phyloP scores from a whole-genome alignment of 2,888 invertebrate genomes.

The Microctonus brassicae region DNA sequence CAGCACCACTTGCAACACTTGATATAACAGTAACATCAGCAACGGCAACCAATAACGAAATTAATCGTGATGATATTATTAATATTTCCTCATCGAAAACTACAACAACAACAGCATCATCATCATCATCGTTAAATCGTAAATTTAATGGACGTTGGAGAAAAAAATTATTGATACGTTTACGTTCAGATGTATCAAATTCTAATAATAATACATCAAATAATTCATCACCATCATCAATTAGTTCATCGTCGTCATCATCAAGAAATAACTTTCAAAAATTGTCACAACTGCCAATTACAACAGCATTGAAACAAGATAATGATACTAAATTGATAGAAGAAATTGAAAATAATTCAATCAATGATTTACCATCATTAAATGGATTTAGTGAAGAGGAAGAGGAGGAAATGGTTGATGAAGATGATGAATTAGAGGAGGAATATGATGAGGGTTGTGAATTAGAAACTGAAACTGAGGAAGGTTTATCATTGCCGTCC shows the following conservation, averaged over 20 bases:
- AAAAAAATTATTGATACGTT: slow-evolving; percentile 72
- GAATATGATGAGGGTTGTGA: slow-evolving; percentile 49
- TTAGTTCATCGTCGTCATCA: slow-evolving; percentile 42
- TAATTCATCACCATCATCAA: slow-evolving; percentile 52
- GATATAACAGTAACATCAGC: slow-evolving; percentile 34
- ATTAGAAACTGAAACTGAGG: slow-evolving; percentile 71
- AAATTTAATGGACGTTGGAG: slow-evolving; percentile 71
- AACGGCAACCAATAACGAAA: neutral
- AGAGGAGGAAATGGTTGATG: slow-evolving; percentile 43
- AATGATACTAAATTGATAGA: slow-evolving; percentile 18
- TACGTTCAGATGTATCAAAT: slow-evolving; percentile 68
- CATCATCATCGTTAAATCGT: slow-evolving; percentile 26
- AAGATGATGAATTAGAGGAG: slow-evolving; percentile 37
- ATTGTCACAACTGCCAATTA: slow-evolving; percentile 20
- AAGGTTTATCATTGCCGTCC: slow-evolving; percentile 67
- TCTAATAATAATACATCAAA: slow-evolving; percentile 55
- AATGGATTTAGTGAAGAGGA: slow-evolving; percentile 60
- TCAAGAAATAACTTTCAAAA: slow-evolving; percentile 33
- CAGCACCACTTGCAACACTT: slow-evolving; percentile 38
- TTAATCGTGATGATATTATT: slow-evolving; percentile 22
- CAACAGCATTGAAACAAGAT: slow-evolving; percentile 6
- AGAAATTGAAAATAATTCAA: slow-evolving; percentile 36
- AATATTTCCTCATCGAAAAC: slow-evolving; percentile 18
- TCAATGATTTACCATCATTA: slow-evolving; percentile 58
- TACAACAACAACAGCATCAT: no score